Base-by-base conservation (phyloP, 1,140 invertebrate species). In the Hycleus phaleratus region DNA sequence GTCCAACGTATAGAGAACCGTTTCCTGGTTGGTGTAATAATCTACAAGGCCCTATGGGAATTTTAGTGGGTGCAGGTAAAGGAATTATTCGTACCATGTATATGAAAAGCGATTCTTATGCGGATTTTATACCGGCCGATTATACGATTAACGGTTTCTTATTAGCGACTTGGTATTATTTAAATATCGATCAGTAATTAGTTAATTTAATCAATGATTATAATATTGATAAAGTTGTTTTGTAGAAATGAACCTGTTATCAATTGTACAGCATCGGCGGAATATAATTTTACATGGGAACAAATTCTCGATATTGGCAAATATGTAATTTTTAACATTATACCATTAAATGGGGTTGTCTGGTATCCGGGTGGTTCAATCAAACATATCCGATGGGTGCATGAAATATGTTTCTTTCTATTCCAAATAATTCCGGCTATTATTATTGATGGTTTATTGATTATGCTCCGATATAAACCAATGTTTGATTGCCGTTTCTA, bases 21-120 rank as follows among this genome's bases (percentile, higher is more conserved):
- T 62, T 90, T 3, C 85, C 86, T 0, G 92, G 93, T 32, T 98
- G 93, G 93, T 93, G 90, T 3, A 93, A 95, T 68, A 95, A 95
- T 68, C 84, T 92, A 50, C 94, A 94, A 71, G 91, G 91, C 25
- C 90, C 92, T 0, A 90, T 86, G 49, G 91, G 86, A 10, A 72
- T 88, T 1, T 72, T 88, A 9, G 86, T 87, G 18, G 86, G 84
- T 1, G 85, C 85, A 49, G 90, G 91, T 12, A 93, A 93, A 75
- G 91, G 91, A 4, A 82, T 94, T 0, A 81, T 94, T 44, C 76
- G 90, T 42, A 85, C 87, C 1, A 91, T 94, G 87, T 86, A 86
- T 64, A 90, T 89, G 66, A 82, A 89, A 65, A 78, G 82, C 49
- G 80, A 82, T 54, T 82, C 84, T 24, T 87, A 87, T 60, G 89